Evolutionary conservation across 2,888 invertebrate species (phyloP), one percentile per base, ranked within the genome.

Genomic region (Nomada ruficornis): DNA sequence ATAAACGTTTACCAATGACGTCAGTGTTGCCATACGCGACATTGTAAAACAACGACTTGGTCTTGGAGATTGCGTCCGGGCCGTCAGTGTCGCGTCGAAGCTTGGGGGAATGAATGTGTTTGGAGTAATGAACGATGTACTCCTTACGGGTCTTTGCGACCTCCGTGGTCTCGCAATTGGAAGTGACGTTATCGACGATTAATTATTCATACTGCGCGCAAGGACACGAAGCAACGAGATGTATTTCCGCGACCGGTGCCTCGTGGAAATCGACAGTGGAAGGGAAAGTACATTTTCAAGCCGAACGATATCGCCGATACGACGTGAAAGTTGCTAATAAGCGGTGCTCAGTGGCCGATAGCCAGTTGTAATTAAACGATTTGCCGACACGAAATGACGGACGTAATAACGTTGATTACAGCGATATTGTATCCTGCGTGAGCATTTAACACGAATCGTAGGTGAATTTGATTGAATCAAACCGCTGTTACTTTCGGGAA

Each of bases 1-100:
- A 84, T 79, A 81, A 89, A 84, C 86, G 80, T 85, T 87, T 83
- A 69, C 81, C 65, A 65, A 59, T 83, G 87, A 86, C 84, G 88
- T 81, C 86, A 83, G 65, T 82, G 60, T 67, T 64, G 63, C 62
- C 63, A 50, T 55, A 84, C 75, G 77, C 80, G 73, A 70, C 68
- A 80, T 70, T 70, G 84, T 86, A 59, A 15, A 70, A 65, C 74
- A 68, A 75, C 69, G 63, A 77, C 65, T 59, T 54, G 23, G 70
- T 54, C 68, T 52, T 0, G 13, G 42, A 18, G 44, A 1, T 2
- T 36, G 3, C 36, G 3, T 15, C 15, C n/a, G n/a, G 44, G 47
- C 15, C 47, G 47, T 36, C 2, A 62, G n/a, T 11, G 5, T 26
- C 50, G 23, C 4, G 4, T 44, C 15, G 2, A 2, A 47, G 5